These are phyloP conservation scores for Standfussiana lucernea DNA, from an alignment of 2,888 invertebrate species.

Conservation along the genomic window DNA sequence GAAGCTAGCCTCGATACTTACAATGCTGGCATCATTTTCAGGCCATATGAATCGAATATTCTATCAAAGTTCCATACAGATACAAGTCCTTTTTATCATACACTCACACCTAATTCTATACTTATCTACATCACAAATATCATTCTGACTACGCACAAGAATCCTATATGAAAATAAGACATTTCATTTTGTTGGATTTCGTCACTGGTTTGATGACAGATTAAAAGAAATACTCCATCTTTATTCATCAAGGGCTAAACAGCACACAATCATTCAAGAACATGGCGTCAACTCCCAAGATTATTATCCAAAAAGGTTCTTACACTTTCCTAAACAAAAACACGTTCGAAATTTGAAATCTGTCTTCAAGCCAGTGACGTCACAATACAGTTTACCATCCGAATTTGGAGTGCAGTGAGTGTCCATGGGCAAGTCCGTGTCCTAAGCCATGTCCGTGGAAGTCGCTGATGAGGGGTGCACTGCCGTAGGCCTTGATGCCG, in stretches of 20 bases:
- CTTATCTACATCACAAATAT: constrained; percentile 85
- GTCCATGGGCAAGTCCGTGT: constrained; percentile 45
- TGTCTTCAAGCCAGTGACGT: constrained; percentile 67
- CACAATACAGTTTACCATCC: constrained; percentile 76
- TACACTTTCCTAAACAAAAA: constrained; percentile 9
- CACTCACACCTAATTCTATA: constrained; percentile 66
- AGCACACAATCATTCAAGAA: constrained; percentile 43
- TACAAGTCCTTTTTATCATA: constrained; percentile 53
- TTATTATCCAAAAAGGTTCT: background rate
- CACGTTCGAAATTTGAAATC: constrained; percentile 37
- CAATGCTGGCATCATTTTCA: background rate
- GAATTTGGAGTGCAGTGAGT: constrained; percentile 69
- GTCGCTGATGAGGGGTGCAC: constrained; percentile 69
- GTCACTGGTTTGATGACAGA: constrained; percentile 65
- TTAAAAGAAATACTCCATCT: constrained; percentile 2
- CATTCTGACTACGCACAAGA: constrained; percentile 79
- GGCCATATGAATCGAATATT: background rate
- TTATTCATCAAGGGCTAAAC: constrained; percentile 56
- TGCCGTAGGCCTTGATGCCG: constrained; percentile 71
- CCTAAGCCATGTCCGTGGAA: constrained; percentile 59
- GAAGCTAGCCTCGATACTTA: background rate
- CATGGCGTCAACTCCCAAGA: constrained; percentile 56
- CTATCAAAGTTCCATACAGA: constrained; percentile 13
- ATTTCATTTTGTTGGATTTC: constrained; percentile 54
- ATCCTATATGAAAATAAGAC: constrained; percentile 75